Evolutionary conservation across 2,888 invertebrate species (phyloP).

Genomic region (Amphipyra berbera): DNA sequence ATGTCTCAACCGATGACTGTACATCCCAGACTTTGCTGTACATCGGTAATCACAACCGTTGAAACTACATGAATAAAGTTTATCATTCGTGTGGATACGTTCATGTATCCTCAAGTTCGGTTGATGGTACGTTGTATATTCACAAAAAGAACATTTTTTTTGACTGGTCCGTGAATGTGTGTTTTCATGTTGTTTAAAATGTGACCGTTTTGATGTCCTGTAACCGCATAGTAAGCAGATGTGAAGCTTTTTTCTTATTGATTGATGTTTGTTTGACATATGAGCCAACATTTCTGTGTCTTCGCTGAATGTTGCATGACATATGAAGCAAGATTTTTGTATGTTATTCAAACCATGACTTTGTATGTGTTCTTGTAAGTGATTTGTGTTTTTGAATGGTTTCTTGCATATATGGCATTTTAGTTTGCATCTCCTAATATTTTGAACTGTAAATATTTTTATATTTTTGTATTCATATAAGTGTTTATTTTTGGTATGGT

Average conservation of each 20-base stretch:
- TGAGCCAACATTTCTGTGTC: constrained; percentile 27
- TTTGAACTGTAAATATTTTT: constrained; percentile 7
- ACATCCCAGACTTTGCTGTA: constrained; percentile 63
- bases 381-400: constrained; percentile 15
- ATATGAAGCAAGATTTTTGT: constrained; percentile 38
- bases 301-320: constrained; percentile 32
- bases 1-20: constrained; percentile 70
- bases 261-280: constrained; percentile 24
- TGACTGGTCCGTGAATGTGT: constrained; percentile 11
- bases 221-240: constrained; percentile 45
- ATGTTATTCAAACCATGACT: constrained; percentile 26
- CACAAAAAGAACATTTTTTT: constrained; percentile 38
- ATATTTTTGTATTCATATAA: constrained; percentile 12
- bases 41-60: constrained; percentile 40
- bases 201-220: constrained; percentile 47
- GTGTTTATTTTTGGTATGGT: constrained; percentile 48
- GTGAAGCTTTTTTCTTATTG: constrained; percentile 14
- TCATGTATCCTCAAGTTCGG: constrained; percentile 69
- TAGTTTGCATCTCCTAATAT: constrained; percentile 21
- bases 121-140: constrained; percentile 39
- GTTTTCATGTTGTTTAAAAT: constrained; percentile 48
- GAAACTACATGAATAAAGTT: constrained; percentile 38
- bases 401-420: constrained; percentile 50
- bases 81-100: constrained; percentile 61
- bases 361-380: constrained; percentile 35